Conservation (phyloP, 2,113 vertebrate genomes). For the Falco punctatus region DNA sequence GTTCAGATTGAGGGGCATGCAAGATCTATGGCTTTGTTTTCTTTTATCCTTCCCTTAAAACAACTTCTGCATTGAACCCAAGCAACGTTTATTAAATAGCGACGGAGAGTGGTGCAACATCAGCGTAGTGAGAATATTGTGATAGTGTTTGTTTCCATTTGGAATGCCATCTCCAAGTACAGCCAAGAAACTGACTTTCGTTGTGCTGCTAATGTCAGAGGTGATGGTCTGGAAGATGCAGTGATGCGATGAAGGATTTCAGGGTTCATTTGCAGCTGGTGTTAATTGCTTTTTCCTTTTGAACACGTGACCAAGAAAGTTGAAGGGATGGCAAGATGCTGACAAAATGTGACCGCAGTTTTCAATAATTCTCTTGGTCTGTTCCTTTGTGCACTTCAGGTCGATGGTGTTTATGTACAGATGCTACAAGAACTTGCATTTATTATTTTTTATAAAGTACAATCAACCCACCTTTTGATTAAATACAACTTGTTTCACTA, state of each 20-base stretch:
- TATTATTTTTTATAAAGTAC: background rate
- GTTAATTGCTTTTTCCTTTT: background rate
- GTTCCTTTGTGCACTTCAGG: background rate
- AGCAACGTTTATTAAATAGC: background rate
- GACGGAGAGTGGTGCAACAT: background rate
- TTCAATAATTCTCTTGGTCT: no score
- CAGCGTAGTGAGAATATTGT: background rate
- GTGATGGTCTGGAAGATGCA: background rate
- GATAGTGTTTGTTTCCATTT: background rate
- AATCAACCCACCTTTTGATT: background rate
- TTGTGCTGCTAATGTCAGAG: fast-evolving
- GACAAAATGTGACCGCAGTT: fast-evolving
- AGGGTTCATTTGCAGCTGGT: background rate
- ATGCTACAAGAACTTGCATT: background rate
- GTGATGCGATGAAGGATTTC: background rate
- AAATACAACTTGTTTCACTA: background rate
- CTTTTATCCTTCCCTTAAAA: background rate
- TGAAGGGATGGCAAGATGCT: background rate
- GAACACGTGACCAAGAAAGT: fast-evolving
- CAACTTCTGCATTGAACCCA: background rate
- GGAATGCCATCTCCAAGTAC: background rate
- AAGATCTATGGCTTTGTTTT: background rate
- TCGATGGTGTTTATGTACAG: background rate
- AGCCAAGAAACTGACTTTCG: background rate
- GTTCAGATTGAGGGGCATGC: background rate